Evolutionary conservation across 2,113 vertebrate species (phyloP), one percentile per base, ranked within the genome.

Genomic region (Macrotis lagotis): DNA sequence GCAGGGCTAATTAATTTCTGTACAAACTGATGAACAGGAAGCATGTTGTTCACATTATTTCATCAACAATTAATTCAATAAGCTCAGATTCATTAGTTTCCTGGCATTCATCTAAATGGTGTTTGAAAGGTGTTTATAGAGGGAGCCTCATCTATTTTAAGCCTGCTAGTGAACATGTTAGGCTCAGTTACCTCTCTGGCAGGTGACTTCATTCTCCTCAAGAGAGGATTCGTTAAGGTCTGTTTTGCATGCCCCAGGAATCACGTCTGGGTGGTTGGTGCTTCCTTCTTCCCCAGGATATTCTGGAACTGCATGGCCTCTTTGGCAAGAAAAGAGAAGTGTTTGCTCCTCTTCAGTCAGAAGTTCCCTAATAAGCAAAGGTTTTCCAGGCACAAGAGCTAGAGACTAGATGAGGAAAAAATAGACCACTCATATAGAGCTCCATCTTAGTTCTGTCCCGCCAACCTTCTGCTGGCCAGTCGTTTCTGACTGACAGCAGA

Each of bases 51-150:
- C 96, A 50, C 89, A 96, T 96, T 96, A 97, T 98, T 97, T 97
- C 97, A 97, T 97, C 97, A 97, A 96, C 97, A 97, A 98, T 97
- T 96, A 98, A 98, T 97, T 96, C 97, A 25, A 97, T 94, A 88
- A 95, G 97, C 97, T 92, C 93, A 19, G 95, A 94, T 97, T 97
- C 97, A 97, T 98, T 98, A 97, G 96, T 94, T 94, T 98, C 96
- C 97, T 98, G 97, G 97, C 97, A 97, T 50, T 47, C 48, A 2
- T 95, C 96, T 50, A 90, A 91, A 96, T 94, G 94, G 94, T 50
- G 96, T n/a, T 93, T 91, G 94, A 88, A 89, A 96, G 96, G 96
- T 53, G 92, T 94, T 83, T 91, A 94, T 74, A 55, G 66, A 95
- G 94, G 96, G 92, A 90, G 90, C 90, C 91, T 50, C 0, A 51